Evolutionary conservation across 1,140 invertebrate genomes (phyloP), one percentile per base, ranked within the genome.

Genomic region (Antheraea mylitta): DNA sequence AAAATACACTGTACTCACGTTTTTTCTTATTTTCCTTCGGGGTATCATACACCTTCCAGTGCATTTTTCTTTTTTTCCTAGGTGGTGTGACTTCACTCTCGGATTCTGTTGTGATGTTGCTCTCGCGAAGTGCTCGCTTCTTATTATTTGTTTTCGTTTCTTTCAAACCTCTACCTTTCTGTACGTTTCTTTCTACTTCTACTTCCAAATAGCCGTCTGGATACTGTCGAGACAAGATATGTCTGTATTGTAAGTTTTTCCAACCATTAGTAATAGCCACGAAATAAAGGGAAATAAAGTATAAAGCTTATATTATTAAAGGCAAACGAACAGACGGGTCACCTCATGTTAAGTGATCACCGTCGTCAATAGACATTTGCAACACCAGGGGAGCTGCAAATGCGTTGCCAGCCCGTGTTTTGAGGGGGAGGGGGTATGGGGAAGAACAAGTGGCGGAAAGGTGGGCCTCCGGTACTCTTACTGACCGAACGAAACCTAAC

Each of bases 141-240:
- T 78, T 82, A 18, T 59, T 42, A 67, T 77, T 62, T 0, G 74
- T 76, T 70, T 80, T 78, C 19, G 71, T 70, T 7, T 48, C 53
- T 72, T 82, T 77, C 53, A 68, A 67, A 18, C 81, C 67, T 42
- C 83, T 87, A 63, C 82, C 83, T 62, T 86, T 90, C 18, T 83
- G 72, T 0, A 83, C 87, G 70, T 91, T 90, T 70, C 93, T 93
- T 48, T 92, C 92, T 2, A 93, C 93, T 78, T 95, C 93, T 3
- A 94, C 94, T 86, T 96, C 95, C 19, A 95, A 79, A 83, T 96
- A 96, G n/a, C 96, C 96, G 60, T 96, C 95, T 13, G 96, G 96
- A 90, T 96, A 96, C 95, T 96, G 70, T 53, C 45, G 16, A 53
- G 45, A 13, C 6, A 53, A 11, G 16, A 13, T 13, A 53, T 2